Evolutionary conservation across 2,113 vertebrate genomes (phyloP).

Genomic region (Brachypteracias leptosomus): DNA sequence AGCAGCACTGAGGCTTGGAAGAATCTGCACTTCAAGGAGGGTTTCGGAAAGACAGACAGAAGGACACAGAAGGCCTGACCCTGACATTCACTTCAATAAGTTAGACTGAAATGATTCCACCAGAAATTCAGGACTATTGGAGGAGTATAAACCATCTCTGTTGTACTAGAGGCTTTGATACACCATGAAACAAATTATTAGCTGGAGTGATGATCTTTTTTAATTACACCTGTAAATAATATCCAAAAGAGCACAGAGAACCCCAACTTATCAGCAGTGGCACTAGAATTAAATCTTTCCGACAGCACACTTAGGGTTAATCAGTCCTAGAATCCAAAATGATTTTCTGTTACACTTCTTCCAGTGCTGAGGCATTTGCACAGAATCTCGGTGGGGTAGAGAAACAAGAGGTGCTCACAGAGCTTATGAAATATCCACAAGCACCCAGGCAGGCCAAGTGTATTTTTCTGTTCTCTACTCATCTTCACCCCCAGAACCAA

Average conservation of each 20-base stretch:
- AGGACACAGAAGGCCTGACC: background rate
- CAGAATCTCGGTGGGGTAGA: background rate
- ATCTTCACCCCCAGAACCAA: background rate
- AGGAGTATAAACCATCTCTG: background rate
- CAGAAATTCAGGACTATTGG: background rate
- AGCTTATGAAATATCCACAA: fast-evolving
- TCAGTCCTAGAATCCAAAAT: background rate
- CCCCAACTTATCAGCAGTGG: background rate
- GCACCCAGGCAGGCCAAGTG: background rate
- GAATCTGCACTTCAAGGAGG: background rate
- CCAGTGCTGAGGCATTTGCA: background rate
- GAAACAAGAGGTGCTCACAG: background rate
- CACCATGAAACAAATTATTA: background rate
- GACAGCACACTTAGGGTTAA: background rate
- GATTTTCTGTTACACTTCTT: background rate
- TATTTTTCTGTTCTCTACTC: background rate
- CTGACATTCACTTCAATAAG: background rate
- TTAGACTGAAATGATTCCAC: background rate
- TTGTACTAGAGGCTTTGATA: background rate
- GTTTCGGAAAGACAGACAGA: background rate
- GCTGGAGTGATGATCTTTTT: background rate
- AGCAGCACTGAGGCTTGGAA: background rate
- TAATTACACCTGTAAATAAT: background rate
- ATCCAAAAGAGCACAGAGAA: background rate
- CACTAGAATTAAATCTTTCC: background rate